phyloP scores from a whole-genome alignment of 2,113 vertebrate species.

The Siniperca chuatsi region DNA sequence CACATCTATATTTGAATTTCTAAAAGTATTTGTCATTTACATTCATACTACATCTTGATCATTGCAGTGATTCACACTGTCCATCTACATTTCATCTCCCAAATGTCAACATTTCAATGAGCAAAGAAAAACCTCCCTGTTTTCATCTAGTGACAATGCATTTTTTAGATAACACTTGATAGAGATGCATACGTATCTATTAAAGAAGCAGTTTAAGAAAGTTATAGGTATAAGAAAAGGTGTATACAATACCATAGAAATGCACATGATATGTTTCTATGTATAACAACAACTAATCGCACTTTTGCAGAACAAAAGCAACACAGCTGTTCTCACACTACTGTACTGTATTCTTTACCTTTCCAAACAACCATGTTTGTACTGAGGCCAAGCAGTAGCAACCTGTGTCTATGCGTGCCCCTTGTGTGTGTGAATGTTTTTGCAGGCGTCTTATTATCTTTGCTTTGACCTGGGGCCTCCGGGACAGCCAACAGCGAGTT shows the following conservation, averaged over 20 bases:
- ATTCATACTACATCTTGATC: no score
- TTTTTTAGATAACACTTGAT: no score
- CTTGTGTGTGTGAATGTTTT: conserved; percentile 11
- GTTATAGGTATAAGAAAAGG: neutral
- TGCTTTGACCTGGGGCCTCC: neutral
- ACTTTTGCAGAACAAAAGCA: no score
- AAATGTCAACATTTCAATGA: no score
- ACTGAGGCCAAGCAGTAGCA: neutral
- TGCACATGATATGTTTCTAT: neutral
- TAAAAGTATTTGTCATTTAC: neutral
- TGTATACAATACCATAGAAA: neutral
- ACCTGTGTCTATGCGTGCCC: neutral
- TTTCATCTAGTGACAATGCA: no score
- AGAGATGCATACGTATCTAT: neutral
- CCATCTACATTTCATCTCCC: no score
- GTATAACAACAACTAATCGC: neutral
- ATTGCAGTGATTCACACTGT: no score
- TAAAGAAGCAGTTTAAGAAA: neutral
- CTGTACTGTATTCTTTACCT: neutral
- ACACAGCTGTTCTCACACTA: neutral
- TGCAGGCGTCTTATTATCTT: neutral
- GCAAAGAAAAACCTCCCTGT: no score
- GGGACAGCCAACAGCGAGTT: conserved; percentile 18
- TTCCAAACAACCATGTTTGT: conserved; percentile 18
- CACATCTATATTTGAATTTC: neutral